phyloP scores from a whole-genome alignment of 2,797 vertebrate genomes.

The Simalia tracyae region DNA sequence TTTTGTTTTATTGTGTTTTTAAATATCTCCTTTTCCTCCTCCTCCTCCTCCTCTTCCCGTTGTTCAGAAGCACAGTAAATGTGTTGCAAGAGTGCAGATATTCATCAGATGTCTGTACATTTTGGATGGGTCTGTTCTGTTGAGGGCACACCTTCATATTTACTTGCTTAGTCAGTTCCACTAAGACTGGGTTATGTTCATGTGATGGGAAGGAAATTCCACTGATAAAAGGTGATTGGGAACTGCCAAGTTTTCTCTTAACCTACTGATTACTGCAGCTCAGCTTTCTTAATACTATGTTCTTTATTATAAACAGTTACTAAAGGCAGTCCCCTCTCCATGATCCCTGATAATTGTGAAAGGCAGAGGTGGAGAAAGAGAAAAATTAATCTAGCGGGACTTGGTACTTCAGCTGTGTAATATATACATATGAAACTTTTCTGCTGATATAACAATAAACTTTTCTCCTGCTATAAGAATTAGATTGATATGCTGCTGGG shows the following conservation, averaged over 20 bases:
- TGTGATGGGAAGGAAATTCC: constrained; percentile 2
- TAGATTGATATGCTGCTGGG: constrained; percentile 23
- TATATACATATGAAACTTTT: constrained; percentile 21
- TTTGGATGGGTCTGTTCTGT: constrained; percentile 17
- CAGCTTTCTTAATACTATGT: constrained; percentile 27
- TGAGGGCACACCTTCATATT: background rate
- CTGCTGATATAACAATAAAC: constrained; percentile 41
- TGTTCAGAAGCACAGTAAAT: background rate
- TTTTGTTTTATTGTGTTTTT: background rate
- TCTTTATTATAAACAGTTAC: constrained; percentile 5
- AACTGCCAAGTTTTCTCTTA: constrained; percentile 13
- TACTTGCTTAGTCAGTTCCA: constrained; percentile 45
- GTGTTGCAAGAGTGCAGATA: background rate
- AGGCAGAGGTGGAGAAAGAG: background rate
- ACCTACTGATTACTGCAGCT: constrained; percentile 24
- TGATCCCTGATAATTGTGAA: background rate
- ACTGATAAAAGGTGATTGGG: constrained; percentile 19
- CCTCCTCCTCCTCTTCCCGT: background rate
- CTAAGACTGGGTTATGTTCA: constrained; percentile 13
- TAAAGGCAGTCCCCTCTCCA: background rate
- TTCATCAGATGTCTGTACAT: constrained; percentile 8
- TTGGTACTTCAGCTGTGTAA: background rate
- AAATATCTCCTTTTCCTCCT: too few relatives aligned
- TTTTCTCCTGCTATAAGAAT: constrained; percentile 43
- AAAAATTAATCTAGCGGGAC: background rate